A percentile compares a stretch with the other conserved stretches of the same genome.
phyloP scores from a whole-genome alignment of 2,113 vertebrate species.

The Motacilla alba region DNA sequence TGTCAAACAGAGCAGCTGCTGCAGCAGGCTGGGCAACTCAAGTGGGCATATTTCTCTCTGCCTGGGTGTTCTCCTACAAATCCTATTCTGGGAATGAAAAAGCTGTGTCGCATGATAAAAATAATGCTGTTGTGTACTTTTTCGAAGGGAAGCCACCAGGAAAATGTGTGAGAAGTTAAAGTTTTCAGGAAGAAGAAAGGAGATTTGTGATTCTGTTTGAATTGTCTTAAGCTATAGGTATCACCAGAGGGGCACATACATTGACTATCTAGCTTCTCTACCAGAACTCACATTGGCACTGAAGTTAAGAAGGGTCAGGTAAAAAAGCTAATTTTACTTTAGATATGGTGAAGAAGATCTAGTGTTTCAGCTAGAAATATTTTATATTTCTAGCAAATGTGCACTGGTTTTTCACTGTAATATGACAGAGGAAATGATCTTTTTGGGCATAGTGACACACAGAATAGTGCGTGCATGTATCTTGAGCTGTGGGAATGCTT shows the following conservation, averaged over 20 bases:
- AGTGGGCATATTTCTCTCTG: neutral
- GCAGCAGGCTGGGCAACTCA: neutral
- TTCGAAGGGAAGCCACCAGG: neutral
- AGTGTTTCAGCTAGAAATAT: neutral
- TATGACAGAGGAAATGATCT: neutral
- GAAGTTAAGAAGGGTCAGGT: neutral
- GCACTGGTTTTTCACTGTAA: neutral
- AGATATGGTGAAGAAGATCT: neutral
- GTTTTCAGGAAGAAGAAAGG: neutral
- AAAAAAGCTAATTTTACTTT: neutral
- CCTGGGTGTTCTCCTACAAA: neutral
- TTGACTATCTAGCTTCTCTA: neutral
- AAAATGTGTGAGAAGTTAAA: neutral
- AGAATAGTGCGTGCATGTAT: neutral
- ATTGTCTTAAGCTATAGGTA: neutral
- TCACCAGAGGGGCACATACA: neutral
- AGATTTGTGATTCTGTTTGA: neutral
- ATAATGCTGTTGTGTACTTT: fast-evolving
- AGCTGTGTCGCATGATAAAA: neutral
- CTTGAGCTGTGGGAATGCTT: neutral
- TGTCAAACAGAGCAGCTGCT: neutral
- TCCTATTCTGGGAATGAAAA: neutral
- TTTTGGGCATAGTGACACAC: neutral
- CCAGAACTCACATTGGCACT: neutral
- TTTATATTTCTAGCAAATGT: neutral